Conservation (phyloP, 2,113 vertebrate species). For the Mastomys coucha region DNA sequence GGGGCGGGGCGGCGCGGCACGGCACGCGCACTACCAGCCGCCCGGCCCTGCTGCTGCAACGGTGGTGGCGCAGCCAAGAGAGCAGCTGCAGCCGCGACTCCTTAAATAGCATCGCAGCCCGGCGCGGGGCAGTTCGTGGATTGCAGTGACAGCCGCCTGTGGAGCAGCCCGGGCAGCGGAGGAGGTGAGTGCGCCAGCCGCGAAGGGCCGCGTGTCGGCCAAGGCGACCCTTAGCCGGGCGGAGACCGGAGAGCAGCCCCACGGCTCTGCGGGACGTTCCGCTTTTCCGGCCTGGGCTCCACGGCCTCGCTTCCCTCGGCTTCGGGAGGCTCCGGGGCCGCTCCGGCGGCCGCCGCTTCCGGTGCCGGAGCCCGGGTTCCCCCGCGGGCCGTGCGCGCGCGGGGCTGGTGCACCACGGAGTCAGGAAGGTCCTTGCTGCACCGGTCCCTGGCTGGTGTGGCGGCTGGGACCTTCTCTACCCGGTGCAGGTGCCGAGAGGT, state of each 20-base stretch:
- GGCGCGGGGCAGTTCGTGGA: background rate
- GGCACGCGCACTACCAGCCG: background rate
- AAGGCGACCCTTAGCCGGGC: background rate
- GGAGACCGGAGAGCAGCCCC: background rate
- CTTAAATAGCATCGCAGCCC: conserved; percentile 77
- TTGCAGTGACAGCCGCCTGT: conserved; percentile 65
- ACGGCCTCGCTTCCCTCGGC: background rate
- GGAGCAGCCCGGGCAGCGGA: conserved; percentile 4
- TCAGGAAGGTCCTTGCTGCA: conserved; percentile 1
- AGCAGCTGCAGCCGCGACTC: conserved; percentile 11
- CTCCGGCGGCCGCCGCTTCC: conserved; percentile 26
- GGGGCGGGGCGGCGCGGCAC: conserved; percentile 9
- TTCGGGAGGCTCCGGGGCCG: conserved; percentile 16
- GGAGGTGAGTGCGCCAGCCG: conserved; percentile 73
- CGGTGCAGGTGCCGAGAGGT: background rate
- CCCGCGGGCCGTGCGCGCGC: background rate
- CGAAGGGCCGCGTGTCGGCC: background rate
- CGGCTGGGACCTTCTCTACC: background rate
- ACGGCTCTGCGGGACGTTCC: background rate
- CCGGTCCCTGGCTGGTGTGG: background rate
- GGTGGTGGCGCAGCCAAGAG: conserved; percentile 57
- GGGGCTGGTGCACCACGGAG: conserved; percentile 1
- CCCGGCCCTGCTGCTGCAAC: background rate
- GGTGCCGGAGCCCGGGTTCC: background rate
- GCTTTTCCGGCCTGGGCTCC: conserved; percentile 58